A percentile compares a stretch with the other conserved stretches of the same genome.
phyloP scores from a whole-genome alignment of 2,888 invertebrate species.

The Cabera pusaria region DNA sequence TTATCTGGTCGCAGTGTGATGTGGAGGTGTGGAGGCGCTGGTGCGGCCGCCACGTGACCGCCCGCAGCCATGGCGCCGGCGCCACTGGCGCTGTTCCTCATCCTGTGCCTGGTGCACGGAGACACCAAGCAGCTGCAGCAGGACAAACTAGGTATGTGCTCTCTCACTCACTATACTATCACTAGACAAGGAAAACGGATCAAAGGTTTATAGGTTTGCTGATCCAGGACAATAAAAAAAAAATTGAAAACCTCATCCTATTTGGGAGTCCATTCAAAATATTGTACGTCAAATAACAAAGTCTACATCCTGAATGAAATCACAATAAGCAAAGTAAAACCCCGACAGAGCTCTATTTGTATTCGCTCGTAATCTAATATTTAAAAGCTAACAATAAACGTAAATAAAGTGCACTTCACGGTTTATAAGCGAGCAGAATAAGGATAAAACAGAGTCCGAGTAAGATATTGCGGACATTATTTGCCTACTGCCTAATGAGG shows the following conservation, averaged over 20 bases:
- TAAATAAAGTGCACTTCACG: slow-evolving; percentile 25
- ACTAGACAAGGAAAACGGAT: too few relatives aligned
- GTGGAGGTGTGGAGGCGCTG: slow-evolving; percentile 26
- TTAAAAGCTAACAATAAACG: slow-evolving; percentile 17
- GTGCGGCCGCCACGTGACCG: slow-evolving; percentile 32
- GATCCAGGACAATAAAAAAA: too few relatives aligned
- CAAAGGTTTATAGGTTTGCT: too few relatives aligned
- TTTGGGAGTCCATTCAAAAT: too few relatives aligned
- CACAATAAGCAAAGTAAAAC: too few relatives aligned
- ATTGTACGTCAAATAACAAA: too few relatives aligned
- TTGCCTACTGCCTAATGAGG: slow-evolving; percentile 31
- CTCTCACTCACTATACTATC: too few relatives aligned
- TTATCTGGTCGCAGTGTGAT: slow-evolving; percentile 32
- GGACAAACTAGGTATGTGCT: slow-evolving; percentile 70
- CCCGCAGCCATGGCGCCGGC: slow-evolving; percentile 63
- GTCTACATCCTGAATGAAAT: too few relatives aligned
- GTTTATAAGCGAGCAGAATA: slow-evolving; percentile 17
- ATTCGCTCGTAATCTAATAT: slow-evolving; percentile 10
- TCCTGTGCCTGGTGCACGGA: slow-evolving; percentile 71
- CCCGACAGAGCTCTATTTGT: neutral
- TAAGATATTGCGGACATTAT: slow-evolving; percentile 27
- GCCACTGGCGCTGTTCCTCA: slow-evolving; percentile 62
- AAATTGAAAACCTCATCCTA: too few relatives aligned
- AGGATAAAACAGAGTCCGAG: slow-evolving; percentile 25
- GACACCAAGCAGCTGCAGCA: slow-evolving; percentile 75